Evolutionary conservation across 2,113 vertebrate species (phyloP).

Genomic region (Cyanoramphus novaezelandiae): DNA sequence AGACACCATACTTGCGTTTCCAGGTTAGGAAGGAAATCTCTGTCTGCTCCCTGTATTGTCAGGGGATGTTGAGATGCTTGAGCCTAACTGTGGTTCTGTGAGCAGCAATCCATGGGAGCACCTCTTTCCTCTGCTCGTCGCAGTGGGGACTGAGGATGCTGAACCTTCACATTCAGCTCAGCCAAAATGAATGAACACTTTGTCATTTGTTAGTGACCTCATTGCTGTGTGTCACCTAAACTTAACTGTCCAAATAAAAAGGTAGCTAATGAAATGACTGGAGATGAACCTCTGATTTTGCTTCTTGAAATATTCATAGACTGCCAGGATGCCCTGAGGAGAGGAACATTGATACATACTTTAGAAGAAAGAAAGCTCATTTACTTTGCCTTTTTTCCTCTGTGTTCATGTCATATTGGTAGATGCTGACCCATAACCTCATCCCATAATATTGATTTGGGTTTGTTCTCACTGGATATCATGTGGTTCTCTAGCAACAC

Average conservation of each 20-base stretch:
- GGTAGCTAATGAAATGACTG: not conserved
- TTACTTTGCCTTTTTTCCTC: not conserved
- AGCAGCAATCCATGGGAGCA: accelerated
- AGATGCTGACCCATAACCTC: not conserved
- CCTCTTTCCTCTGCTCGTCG: accelerated
- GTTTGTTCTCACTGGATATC: not conserved
- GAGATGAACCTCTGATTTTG: not conserved
- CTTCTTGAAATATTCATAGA: not conserved
- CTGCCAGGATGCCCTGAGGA: not conserved
- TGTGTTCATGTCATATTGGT: not conserved
- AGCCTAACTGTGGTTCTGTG: not conserved
- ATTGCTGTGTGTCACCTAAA: not conserved
- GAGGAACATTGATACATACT: not conserved
- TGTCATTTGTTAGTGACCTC: not conserved
- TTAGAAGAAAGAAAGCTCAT: not conserved
- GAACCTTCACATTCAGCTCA: not conserved
- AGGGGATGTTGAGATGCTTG: not conserved
- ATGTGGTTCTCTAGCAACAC: not conserved
- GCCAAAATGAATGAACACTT: not conserved
- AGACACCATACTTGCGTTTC: not conserved
- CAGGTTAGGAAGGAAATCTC: not conserved
- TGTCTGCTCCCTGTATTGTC: not conserved
- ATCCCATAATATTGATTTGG: not conserved
- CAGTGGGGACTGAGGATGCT: not conserved
- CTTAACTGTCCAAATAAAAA: not conserved